Percentiles rank a stretch among this genome's conserved stretches.
Conservation (phyloP, 2,888 invertebrate species). For the Zaprionus obscuricornis region DNA sequence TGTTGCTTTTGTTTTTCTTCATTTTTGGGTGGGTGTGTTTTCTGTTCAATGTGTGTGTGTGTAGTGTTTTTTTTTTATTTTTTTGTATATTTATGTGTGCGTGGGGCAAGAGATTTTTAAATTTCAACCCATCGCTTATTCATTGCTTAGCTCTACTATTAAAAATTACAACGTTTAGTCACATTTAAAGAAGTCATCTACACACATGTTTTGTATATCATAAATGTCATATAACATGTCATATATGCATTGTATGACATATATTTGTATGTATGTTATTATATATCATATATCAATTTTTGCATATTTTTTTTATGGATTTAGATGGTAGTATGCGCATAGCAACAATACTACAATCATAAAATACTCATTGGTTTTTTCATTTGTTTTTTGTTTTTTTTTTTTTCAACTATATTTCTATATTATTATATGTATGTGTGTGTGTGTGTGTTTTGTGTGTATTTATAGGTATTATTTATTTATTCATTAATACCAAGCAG, state of each 20-base stretch:
- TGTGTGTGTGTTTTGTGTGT: conserved; percentile 11
- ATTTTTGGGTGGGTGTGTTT: conserved; percentile 10
- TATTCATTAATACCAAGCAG: not conserved
- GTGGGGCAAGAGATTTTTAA: not conserved
- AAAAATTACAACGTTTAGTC: conserved; percentile 72
- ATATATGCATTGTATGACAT: too few species aligned
- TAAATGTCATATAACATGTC: not conserved
- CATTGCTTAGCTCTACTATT: conserved; percentile 70
- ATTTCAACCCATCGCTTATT: conserved; percentile 31
- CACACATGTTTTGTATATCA: not conserved
- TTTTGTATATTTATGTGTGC: conserved; percentile 9
- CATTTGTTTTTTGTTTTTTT: too few species aligned
- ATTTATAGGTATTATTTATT: too few species aligned
- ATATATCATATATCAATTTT: conserved; percentile 7
- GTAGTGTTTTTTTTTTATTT: conserved; percentile 8
- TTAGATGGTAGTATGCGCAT: conserved; percentile 31
- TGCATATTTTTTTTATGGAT: conserved; percentile 23
- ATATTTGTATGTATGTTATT: too few species aligned
- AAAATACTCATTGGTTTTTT: conserved; percentile 65
- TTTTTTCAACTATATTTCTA: conserved; percentile 12
- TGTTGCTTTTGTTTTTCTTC: conserved; percentile 17
- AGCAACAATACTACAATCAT: conserved; percentile 66
- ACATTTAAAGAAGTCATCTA: conserved; percentile 63
- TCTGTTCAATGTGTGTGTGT: conserved; percentile 18
- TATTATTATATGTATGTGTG: conserved; percentile 19